These are phyloP conservation scores for Jacana jacana DNA, from an alignment of 2,113 vertebrate species.

Conservation along the genomic window DNA sequence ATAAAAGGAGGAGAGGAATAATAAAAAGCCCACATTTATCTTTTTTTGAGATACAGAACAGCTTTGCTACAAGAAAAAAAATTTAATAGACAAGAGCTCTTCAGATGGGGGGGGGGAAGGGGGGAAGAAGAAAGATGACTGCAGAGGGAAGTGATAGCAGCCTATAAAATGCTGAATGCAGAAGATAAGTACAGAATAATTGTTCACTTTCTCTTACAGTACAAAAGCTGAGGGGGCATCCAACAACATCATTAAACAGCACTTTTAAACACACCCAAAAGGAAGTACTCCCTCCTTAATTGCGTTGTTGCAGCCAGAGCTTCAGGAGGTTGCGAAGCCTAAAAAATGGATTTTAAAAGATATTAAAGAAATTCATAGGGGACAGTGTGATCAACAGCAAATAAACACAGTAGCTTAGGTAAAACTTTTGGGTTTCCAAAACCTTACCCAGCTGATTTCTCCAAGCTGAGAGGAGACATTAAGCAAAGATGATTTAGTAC, in stretches of 20 bases:
- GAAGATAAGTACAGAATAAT: background rate
- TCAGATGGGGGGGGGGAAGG: background rate
- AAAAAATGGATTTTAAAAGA: constrained; percentile 43
- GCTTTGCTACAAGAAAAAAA: background rate
- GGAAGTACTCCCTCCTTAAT: constrained; percentile 39
- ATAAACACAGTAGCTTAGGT: background rate
- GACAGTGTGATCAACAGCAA: background rate
- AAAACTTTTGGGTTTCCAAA: background rate
- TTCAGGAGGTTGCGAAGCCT: background rate
- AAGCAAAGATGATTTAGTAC: background rate
- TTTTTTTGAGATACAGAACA: background rate
- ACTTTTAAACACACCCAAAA: constrained; percentile 55
- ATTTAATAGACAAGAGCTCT: background rate
- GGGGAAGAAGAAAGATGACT: background rate
- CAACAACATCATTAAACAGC: constrained; percentile 51
- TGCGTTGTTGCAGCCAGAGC: background rate
- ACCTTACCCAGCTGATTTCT: background rate
- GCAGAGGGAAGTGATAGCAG: background rate
- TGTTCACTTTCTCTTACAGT: background rate
- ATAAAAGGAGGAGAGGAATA: background rate
- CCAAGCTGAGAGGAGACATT: background rate
- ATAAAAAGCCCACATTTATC: background rate
- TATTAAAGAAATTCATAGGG: background rate
- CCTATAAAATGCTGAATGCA: background rate
- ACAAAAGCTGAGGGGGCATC: constrained; percentile 24